Evolutionary conservation across 2,797 vertebrate genomes (phyloP).

Genomic region (Microctenopoma lineatum): DNA sequence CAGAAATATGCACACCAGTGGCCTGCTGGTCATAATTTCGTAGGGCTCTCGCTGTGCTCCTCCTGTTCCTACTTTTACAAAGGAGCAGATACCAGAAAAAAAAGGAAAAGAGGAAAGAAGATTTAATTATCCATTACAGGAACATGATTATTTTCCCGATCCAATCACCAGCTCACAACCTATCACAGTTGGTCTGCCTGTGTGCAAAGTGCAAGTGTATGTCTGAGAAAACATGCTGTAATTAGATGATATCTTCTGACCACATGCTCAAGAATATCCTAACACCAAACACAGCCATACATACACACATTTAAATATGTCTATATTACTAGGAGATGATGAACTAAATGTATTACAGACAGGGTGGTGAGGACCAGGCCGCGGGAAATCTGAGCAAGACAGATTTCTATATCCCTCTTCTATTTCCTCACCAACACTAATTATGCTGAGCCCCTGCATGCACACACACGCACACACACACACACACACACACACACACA

Average conservation of each 20-base stretch:
- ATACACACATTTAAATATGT: constrained; percentile 15
- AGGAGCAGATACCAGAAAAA: no score
- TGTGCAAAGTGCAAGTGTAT: not conserved
- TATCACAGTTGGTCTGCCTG: not conserved
- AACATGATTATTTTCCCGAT: constrained; percentile 5
- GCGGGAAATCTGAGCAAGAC: constrained; percentile 49
- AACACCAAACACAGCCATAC: constrained; percentile 1
- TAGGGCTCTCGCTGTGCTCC: no score
- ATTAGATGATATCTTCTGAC: constrained; percentile 23
- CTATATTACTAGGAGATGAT: constrained; percentile 35
- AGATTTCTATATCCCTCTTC: constrained; percentile 54
- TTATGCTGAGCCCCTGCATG: constrained; percentile 55
- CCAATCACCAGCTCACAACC: constrained; percentile 12
- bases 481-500: constrained; percentile 37
- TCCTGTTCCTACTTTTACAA: no score
- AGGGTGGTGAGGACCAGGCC: constrained; percentile 34
- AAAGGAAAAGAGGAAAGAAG: not conserved
- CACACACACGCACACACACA: constrained; percentile 15
- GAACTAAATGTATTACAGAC: constrained; percentile 33
- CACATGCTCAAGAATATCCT: not conserved
- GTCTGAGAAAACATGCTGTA: not conserved
- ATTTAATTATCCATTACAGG: constrained; percentile 37
- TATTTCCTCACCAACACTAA: constrained; percentile 54
- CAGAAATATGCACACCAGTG: no score
- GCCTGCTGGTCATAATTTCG: no score